These are phyloP conservation scores for Gambusia affinis DNA, from an alignment of 2,113 vertebrate genomes.

Conservation along the genomic window DNA sequence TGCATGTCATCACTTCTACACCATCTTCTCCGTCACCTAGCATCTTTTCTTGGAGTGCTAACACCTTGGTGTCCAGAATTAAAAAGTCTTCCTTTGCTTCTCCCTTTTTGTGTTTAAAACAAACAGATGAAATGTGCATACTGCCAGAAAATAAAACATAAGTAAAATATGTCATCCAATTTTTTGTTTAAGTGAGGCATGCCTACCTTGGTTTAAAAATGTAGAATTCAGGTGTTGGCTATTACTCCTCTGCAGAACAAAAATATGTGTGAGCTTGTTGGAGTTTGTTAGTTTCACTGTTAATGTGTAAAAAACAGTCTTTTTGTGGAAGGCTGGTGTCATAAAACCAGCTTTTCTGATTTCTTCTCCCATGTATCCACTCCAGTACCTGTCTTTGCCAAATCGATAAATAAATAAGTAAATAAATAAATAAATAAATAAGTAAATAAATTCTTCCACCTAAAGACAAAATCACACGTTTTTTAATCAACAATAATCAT, in stretches of 20 bases:
- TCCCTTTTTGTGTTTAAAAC: background rate
- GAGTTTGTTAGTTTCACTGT: background rate
- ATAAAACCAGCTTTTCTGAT: background rate
- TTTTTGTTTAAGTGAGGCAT: background rate
- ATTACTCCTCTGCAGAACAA: background rate
- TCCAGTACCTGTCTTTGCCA: background rate
- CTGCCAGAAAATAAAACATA: background rate
- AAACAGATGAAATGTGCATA: background rate
- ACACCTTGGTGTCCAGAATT: no score
- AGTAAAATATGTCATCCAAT: background rate
- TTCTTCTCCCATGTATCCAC: background rate
- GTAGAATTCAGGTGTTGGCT: background rate
- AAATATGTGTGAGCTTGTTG: background rate
- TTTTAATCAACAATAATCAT: background rate
- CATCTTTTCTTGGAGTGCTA: background rate
- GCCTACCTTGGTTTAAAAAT: background rate
- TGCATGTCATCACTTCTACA: background rate
- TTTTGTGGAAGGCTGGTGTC: background rate
- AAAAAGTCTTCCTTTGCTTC: background rate
- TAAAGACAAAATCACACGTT: background rate
- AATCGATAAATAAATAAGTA: background rate
- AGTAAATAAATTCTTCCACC: background rate
- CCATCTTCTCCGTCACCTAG: background rate
- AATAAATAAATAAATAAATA: no score
- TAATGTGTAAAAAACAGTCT: background rate